Conservation (phyloP, 2,888 invertebrate species). For the Dorcus parallelipipedus region DNA sequence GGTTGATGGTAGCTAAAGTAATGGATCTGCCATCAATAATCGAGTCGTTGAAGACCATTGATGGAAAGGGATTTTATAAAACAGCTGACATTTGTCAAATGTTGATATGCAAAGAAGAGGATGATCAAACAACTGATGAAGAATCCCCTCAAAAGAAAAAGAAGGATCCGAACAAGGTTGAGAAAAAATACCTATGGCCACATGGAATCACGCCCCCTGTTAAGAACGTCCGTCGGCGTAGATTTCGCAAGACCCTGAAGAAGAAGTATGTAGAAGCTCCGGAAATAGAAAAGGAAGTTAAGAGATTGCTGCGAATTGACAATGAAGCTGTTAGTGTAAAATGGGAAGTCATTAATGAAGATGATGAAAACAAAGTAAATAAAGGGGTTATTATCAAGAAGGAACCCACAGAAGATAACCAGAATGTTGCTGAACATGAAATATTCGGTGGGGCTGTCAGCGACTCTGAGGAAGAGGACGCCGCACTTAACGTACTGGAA, state of each 20-base stretch:
- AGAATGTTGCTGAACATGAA: slow-evolving; percentile 66
- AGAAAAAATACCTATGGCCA: slow-evolving; percentile 91
- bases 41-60: slow-evolving; percentile 93
- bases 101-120: slow-evolving; percentile 86
- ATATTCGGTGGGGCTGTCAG: slow-evolving; percentile 92
- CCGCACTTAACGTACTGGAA: slow-evolving; percentile 69
- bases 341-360: slow-evolving; percentile 87
- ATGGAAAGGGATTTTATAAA: slow-evolving; percentile 95
- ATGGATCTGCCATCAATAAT: slow-evolving; percentile 89
- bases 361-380: slow-evolving; percentile 63
- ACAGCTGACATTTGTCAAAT: slow-evolving; percentile 94
- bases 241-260: slow-evolving; percentile 91
- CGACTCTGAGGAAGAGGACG: slow-evolving; percentile 77
- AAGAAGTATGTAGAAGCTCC: slow-evolving; percentile 97
- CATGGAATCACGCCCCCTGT: slow-evolving; percentile 95
- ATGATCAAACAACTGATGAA: slow-evolving; percentile 74
- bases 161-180: slow-evolving; percentile 74
- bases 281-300: slow-evolving; percentile 97
- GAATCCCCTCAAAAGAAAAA: slow-evolving; percentile 79
- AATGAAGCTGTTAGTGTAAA: slow-evolving; percentile 86
- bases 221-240: slow-evolving; percentile 88
- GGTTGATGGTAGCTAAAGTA: slow-evolving; percentile 82
- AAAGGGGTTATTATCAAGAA: slow-evolving; percentile 47
- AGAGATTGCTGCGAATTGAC: slow-evolving; percentile 83
- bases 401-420: slow-evolving; percentile 42